These are phyloP conservation scores for Priocnemis perturbator DNA, from an alignment of 2,888 invertebrate genomes.

Conservation along the genomic window DNA sequence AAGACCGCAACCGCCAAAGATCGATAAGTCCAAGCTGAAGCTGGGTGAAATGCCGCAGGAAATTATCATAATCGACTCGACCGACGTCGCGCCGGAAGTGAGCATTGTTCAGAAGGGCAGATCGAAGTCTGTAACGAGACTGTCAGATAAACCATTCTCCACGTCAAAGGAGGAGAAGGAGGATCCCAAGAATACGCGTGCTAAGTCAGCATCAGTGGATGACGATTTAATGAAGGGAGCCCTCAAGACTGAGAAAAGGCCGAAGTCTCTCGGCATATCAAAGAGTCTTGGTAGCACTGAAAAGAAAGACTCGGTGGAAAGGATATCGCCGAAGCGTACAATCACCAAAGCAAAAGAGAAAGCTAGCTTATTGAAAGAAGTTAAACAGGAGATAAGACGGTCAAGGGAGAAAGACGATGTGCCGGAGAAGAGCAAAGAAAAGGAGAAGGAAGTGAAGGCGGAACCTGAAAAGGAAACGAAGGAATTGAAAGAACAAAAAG, in stretches of 20 bases:
- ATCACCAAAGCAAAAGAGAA: slow-evolving; percentile 41
- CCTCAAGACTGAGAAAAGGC: slow-evolving; percentile 67
- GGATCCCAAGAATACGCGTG: slow-evolving; percentile 62
- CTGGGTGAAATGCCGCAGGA: slow-evolving; percentile 73
- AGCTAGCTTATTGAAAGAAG: slow-evolving; percentile 31
- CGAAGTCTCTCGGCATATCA: slow-evolving; percentile 71
- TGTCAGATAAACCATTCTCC: slow-evolving; percentile 66
- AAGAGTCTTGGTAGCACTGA: slow-evolving; percentile 72
- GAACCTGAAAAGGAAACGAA: slow-evolving; percentile 1
- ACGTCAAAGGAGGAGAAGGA: slow-evolving; percentile 66
- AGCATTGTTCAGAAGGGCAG: slow-evolving; percentile 73
- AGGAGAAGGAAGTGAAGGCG: background rate
- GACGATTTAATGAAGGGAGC: slow-evolving; percentile 68
- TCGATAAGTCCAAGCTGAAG: slow-evolving; percentile 72
- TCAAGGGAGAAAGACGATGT: slow-evolving; percentile 72
- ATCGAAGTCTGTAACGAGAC: slow-evolving; percentile 70
- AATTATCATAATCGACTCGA: slow-evolving; percentile 73
- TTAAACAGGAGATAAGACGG: slow-evolving; percentile 11
- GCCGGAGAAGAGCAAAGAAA: slow-evolving; percentile 62
- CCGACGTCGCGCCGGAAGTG: slow-evolving; percentile 69
- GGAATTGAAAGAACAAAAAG: slow-evolving; percentile 9
- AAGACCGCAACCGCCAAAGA: slow-evolving; percentile 64
- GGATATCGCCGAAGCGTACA: slow-evolving; percentile 68
- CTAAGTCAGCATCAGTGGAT: slow-evolving; percentile 71
- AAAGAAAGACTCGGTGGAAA: slow-evolving; percentile 68